A percentile compares a stretch with the other conserved stretches of the same genome.
Conservation (phyloP, 2,113 vertebrate species). For the Tympanuchus pallidicinctus region DNA sequence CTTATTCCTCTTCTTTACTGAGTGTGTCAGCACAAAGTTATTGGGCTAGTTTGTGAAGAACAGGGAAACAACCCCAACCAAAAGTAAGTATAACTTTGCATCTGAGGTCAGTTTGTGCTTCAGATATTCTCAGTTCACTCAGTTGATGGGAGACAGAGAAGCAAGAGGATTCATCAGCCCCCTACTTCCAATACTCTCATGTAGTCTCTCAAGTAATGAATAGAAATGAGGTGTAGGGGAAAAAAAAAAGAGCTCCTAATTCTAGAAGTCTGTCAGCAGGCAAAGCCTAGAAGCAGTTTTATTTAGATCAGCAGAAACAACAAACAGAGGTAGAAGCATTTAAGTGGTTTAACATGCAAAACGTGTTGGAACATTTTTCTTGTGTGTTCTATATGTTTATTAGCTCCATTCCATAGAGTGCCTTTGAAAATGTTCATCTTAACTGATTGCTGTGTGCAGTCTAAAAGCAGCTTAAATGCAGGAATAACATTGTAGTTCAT, state of each 20-base stretch:
- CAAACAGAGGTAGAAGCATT: neutral
- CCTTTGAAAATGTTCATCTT: neutral
- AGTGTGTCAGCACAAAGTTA: neutral
- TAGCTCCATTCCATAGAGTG: neutral
- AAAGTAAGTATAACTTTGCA: neutral
- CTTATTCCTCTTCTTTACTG: neutral
- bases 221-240: neutral
- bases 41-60: neutral
- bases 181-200: accelerated
- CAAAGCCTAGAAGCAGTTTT: neutral
- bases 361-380: neutral
- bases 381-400: neutral
- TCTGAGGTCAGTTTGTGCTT: neutral
- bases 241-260: neutral
- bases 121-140: neutral
- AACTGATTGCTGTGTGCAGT: neutral
- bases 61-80: neutral
- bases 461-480: neutral
- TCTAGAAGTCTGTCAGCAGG: neutral
- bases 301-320: neutral
- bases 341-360: neutral
- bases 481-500: neutral
- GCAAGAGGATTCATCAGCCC: neutral
- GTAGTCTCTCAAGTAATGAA: neutral
- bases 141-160: neutral